phyloP scores from a whole-genome alignment of 2,797 vertebrate species.

The Sebastes oblongus region DNA sequence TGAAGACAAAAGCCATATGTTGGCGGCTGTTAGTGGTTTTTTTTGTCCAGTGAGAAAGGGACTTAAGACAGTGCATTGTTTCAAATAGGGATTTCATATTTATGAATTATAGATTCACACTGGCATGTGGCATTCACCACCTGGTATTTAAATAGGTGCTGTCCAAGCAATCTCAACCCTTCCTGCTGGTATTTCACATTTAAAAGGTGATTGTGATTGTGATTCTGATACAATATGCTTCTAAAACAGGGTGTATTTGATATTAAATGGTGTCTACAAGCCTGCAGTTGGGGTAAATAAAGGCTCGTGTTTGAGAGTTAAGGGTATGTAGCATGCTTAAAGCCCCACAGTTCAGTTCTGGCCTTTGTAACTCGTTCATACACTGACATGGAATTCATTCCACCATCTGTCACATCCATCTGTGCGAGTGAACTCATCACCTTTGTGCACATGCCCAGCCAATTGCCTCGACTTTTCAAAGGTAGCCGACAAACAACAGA shows the following conservation, averaged over 20 bases:
- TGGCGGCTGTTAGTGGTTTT: no score
- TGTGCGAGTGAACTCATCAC: constrained; percentile 38
- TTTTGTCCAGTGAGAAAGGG: no score
- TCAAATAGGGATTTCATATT: neutral
- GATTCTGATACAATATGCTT: no score
- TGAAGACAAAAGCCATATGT: no score
- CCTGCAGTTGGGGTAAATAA: neutral
- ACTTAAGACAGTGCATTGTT: no score
- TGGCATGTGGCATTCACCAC: neutral
- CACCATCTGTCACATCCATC: constrained; percentile 5
- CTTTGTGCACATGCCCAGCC: constrained; percentile 5
- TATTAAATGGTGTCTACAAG: neutral
- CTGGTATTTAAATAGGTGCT: no score
- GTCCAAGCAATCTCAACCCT: no score
- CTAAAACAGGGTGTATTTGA: accelerated
- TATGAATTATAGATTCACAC: neutral
- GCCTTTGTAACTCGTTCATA: neutral
- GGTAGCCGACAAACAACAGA: neutral
- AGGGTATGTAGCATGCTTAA: neutral
- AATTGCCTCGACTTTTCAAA: neutral
- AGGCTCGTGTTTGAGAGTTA: neutral
- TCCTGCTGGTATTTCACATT: no score
- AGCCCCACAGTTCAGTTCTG: neutral
- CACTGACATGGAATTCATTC: neutral
- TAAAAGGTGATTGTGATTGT: no score